Evolutionary conservation across 2,797 vertebrate species (phyloP).

Genomic region (Lepilemur ruficaudatus): DNA sequence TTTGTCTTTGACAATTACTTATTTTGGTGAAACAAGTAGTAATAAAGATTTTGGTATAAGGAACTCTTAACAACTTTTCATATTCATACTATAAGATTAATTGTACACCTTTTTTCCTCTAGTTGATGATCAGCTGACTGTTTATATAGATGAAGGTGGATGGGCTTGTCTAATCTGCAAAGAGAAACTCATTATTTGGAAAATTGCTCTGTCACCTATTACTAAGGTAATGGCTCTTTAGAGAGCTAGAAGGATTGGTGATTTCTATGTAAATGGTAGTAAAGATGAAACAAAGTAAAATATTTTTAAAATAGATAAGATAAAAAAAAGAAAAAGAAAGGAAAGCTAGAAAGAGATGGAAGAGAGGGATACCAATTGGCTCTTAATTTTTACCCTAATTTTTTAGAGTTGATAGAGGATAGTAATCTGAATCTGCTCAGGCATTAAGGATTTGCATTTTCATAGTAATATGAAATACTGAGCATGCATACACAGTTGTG

Average conservation of each 20-base stretch:
- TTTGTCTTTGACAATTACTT: neutral
- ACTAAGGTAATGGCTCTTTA: conserved; percentile 89
- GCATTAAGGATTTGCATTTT: neutral
- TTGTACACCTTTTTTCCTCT: neutral
- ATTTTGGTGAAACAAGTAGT: conserved; percentile 23
- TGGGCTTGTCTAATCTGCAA: conserved; percentile 96
- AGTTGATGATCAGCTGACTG: conserved; percentile 90
- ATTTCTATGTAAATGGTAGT: too few relatives aligned
- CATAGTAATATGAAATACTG: neutral
- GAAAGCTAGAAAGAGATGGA: neutral
- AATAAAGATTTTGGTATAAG: neutral
- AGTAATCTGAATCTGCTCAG: neutral
- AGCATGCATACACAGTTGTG: neutral
- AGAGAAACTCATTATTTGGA: conserved; percentile 95
- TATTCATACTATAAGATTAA: neutral
- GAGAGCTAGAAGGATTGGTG: neutral
- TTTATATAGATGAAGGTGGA: conserved; percentile 92
- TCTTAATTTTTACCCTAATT: neutral
- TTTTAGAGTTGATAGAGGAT: neutral
- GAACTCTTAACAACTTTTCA: neutral
- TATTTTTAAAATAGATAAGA: too few relatives aligned
- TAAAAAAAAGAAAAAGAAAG: too few relatives aligned
- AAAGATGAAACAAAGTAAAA: too few relatives aligned
- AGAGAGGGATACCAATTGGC: neutral
- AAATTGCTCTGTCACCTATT: conserved; percentile 92